A percentile compares a stretch with the other conserved stretches of the same genome.
These are phyloP conservation scores for Nematostella vectensis DNA, from an alignment of 92 coral and sea anemone species.

Conservation along the genomic window DNA sequence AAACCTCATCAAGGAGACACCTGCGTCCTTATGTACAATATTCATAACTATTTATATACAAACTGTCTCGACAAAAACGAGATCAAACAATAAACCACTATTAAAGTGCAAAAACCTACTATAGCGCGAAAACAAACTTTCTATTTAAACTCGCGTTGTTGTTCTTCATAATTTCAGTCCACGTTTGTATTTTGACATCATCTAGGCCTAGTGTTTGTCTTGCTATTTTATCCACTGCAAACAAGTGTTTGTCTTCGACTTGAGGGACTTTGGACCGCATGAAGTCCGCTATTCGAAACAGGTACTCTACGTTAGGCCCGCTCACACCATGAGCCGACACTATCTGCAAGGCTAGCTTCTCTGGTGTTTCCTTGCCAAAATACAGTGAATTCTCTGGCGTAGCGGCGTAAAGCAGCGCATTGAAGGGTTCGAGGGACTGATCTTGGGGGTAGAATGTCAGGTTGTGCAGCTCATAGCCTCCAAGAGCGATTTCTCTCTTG, in stretches of 20 bases:
- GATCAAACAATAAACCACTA: too few relatives aligned
- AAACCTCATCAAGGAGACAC: too few relatives aligned
- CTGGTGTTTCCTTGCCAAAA: slow-evolving; percentile 64
- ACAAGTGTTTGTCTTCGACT: slow-evolving; percentile 55
- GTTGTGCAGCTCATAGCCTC: slow-evolving; percentile 68
- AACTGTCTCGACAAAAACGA: too few relatives aligned
- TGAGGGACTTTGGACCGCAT: slow-evolving; percentile 69
- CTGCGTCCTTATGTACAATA: too few relatives aligned
- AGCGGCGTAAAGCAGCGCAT: slow-evolving; percentile 59
- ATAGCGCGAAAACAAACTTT: too few relatives aligned
- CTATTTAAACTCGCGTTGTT: too few relatives aligned
- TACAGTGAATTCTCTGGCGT: slow-evolving; percentile 56
- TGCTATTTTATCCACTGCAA: slow-evolving; percentile 48
- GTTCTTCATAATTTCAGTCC: slow-evolving; percentile 37
- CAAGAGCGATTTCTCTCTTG: slow-evolving; percentile 58
- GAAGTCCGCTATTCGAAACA: slow-evolving; percentile 69
- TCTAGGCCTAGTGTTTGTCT: slow-evolving; percentile 50
- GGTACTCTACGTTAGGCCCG: slow-evolving; percentile 81
- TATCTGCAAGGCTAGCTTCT: slow-evolving; percentile 61
- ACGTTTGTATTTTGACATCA: slow-evolving; percentile 28
- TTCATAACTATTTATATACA: too few relatives aligned
- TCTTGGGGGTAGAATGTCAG: slow-evolving; percentile 41
- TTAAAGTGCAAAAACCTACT: too few relatives aligned
- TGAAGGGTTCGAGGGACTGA: slow-evolving; percentile 24
- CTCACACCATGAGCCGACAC: slow-evolving; percentile 56